Evolutionary conservation across 2,888 invertebrate species (phyloP).

Genomic region (Cotesia congregata): DNA sequence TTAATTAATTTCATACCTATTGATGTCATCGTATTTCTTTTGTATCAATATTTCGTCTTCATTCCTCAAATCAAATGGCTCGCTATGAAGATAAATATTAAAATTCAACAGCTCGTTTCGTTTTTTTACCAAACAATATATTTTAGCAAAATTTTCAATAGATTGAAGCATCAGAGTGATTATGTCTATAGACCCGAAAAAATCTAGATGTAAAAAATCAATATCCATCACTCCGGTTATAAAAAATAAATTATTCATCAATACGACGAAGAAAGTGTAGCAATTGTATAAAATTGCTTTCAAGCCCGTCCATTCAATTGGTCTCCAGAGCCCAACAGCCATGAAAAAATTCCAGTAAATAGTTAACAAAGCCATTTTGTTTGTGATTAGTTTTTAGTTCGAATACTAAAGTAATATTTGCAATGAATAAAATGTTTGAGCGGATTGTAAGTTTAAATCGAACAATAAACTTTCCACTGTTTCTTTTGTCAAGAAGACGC

Average conservation of each 20-base stretch:
- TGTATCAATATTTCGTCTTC: neutral
- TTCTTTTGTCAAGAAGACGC: neutral
- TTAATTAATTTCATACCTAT: neutral
- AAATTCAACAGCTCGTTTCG: neutral
- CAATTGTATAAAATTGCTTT: neutral
- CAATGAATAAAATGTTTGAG: too few relatives aligned
- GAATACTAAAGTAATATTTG: too few relatives aligned
- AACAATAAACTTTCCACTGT: neutral
- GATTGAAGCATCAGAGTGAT: neutral
- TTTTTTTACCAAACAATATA: neutral
- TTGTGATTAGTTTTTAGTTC: too few relatives aligned
- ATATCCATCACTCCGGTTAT: neutral
- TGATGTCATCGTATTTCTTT: neutral
- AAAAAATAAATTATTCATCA: neutral
- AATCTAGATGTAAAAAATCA: neutral
- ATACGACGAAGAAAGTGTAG: neutral
- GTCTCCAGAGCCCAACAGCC: neutral
- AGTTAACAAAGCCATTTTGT: neutral
- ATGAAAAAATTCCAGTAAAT: neutral
- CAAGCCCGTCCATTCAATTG: neutral
- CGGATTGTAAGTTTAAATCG: neutral
- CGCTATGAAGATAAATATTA: neutral
- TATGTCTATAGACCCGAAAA: neutral
- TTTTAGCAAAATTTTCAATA: neutral
- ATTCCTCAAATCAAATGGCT: neutral